Conservation (phyloP, 2,797 vertebrate genomes). For the Poeciliopsis infans region DNA sequence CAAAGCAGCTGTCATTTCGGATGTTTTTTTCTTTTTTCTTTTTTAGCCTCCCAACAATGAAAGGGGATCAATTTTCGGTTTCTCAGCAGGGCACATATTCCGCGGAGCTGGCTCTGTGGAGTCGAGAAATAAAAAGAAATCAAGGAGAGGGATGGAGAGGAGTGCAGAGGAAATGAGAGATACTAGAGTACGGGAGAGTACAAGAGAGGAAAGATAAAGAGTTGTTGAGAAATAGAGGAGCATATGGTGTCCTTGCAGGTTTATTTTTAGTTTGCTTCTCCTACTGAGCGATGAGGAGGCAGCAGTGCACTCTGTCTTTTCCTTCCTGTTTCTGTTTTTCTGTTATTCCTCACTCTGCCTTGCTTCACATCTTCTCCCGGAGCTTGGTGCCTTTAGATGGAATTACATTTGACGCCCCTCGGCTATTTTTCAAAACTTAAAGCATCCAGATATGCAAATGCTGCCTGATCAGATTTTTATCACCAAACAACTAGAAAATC, state of each 20-base stretch:
- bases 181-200: conserved; percentile 8
- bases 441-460: background rate
- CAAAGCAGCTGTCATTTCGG: conserved; percentile 33
- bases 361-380: conserved; percentile 3
- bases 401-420: background rate
- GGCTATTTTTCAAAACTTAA: background rate
- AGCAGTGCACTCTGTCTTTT: conserved; percentile 42
- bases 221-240: conserved; percentile 41
- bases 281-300: conserved; percentile 64
- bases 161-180: conserved; percentile 7
- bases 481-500: background rate
- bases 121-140: conserved; percentile 7
- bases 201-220: conserved; percentile 25
- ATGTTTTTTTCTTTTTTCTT: conserved; percentile 2
- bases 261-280: conserved; percentile 71
- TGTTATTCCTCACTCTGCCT: conserved; percentile 25
- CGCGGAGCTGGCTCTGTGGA: background rate
- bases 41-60: conserved; percentile 16
- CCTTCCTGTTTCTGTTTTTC: conserved; percentile 30
- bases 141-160: background rate
- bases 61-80: conserved; percentile 29
- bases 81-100: conserved; percentile 9
- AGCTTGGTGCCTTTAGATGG: background rate
- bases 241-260: conserved; percentile 73
- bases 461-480: background rate